phyloP scores from a whole-genome alignment of 2,888 invertebrate genomes.

The Crossocerus cetratus region DNA sequence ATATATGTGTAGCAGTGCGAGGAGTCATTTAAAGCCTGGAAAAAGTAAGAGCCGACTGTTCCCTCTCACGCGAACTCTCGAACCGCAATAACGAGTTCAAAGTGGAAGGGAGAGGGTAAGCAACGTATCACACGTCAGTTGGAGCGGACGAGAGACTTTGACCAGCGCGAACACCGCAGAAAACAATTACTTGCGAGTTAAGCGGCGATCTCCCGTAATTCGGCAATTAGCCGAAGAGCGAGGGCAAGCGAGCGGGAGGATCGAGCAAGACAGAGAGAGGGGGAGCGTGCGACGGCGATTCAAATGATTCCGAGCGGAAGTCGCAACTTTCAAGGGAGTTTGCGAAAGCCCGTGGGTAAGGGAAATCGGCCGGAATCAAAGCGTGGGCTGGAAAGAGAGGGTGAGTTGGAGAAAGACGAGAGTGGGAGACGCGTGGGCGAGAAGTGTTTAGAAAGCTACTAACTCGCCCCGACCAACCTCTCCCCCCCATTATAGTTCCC shows the following conservation, averaged over 20 bases:
- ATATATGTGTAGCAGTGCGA: no score
- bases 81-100: no score
- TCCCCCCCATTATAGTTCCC: conserved; percentile 21
- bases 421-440: conserved; percentile 4
- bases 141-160: no score
- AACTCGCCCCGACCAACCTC: not conserved
- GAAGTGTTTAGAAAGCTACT: conserved; percentile 22
- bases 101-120: no score
- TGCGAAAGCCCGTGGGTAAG: not conserved
- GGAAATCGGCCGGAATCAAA: conserved; percentile 4
- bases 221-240: not conserved
- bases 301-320: not conserved
- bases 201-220: not conserved
- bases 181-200: not conserved
- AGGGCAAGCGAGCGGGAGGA: not conserved
- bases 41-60: no score
- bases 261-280: not conserved
- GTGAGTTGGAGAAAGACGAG: not conserved
- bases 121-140: no score
- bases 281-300: not conserved
- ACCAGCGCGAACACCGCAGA: not conserved
- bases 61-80: no score
- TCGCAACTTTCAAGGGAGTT: not conserved
- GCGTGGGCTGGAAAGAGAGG: no score
- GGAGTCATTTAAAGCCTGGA: no score